Conservation (phyloP, 2,113 vertebrate genomes). For the Penelope pileata region DNA sequence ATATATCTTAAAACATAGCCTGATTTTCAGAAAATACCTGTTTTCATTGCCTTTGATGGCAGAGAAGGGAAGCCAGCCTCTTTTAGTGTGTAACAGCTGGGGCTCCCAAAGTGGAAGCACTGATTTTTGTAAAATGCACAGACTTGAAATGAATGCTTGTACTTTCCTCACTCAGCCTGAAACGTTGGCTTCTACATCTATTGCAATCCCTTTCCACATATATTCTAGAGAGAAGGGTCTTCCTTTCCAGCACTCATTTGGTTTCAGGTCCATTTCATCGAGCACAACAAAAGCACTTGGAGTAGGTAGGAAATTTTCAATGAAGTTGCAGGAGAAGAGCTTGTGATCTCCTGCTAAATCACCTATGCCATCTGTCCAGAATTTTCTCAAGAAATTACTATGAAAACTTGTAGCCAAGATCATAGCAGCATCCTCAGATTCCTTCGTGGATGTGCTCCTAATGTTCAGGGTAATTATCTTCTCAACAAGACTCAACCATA, state of each 20-base stretch:
- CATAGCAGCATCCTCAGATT: constrained; percentile 32
- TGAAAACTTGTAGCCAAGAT: constrained; percentile 44
- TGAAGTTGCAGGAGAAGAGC: neutral
- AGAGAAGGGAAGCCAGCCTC: neutral
- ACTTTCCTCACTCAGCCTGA: neutral
- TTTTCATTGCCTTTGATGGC: neutral
- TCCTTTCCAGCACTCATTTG: constrained; percentile 1
- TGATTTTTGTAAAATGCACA: neutral
- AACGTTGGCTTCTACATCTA: neutral
- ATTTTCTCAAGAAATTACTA: constrained; percentile 43
- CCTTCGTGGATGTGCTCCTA: constrained; percentile 48
- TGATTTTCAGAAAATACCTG: neutral
- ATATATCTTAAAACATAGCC: neutral
- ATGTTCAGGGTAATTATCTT: constrained; percentile 45
- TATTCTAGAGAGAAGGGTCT: neutral
- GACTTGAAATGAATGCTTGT: neutral
- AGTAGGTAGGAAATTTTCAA: constrained; percentile 26
- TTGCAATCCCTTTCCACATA: neutral
- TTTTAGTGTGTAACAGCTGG: neutral
- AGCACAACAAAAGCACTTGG: constrained; percentile 23
- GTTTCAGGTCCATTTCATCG: constrained; percentile 32
- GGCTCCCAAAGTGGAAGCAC: neutral
- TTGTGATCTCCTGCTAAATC: constrained; percentile 49
- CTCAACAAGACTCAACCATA: constrained; percentile 4
- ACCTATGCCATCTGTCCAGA: constrained; percentile 51